Evolutionary conservation across 1,140 invertebrate species (phyloP), one percentile per base, ranked within the genome.

Genomic region (Cherax quadricarinatus): DNA sequence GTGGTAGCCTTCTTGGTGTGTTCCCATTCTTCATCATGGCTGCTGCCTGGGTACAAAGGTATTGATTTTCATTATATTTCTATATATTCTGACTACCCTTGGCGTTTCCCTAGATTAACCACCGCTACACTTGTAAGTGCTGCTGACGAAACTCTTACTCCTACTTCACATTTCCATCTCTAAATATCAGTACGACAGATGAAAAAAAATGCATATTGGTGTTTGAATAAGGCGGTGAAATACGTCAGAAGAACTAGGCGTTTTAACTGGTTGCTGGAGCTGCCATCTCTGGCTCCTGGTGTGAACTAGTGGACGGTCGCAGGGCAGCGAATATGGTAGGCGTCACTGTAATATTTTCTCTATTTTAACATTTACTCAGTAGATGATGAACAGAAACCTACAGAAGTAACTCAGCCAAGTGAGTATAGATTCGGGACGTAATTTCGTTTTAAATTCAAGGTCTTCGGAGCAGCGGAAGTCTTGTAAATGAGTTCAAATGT

Each of bases 11-110:
- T 75, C 24, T 6, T 6, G n/a, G n/a, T 75, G 16, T 24, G n/a
- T 75, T 75, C 70, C 70, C 70, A 30, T 75, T 75, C 70, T 75
- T 75, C 70, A 30, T 75, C 70, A 75, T 75, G 70, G 70, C 70
- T 30, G 24, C 70, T 30, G 24, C 70, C 70, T 75, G 70, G 70
- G 70, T 75, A 9, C 70, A 75, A 24, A 75, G 24, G 70, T 75
- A 75, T 75, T 75, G 70, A 75, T 75, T 75, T 75, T 75, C 24
- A 75, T 75, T 75, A 30, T 30, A 75, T 30, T 10, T 30, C 24
- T 30, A 21, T 30, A 21, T 30, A 3, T 30, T 75, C 16, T 30
- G n/a, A 9, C 24, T 41, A 75, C n/a, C 7, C 12, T 6, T 75
- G 7, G 12, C 9, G 24, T 9, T n/a, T 30, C 30, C 21, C 30